A percentile compares a stretch with the other conserved stretches of the same genome.
phyloP scores from a whole-genome alignment of 2,113 vertebrate species.

The Oryzias woworae region DNA sequence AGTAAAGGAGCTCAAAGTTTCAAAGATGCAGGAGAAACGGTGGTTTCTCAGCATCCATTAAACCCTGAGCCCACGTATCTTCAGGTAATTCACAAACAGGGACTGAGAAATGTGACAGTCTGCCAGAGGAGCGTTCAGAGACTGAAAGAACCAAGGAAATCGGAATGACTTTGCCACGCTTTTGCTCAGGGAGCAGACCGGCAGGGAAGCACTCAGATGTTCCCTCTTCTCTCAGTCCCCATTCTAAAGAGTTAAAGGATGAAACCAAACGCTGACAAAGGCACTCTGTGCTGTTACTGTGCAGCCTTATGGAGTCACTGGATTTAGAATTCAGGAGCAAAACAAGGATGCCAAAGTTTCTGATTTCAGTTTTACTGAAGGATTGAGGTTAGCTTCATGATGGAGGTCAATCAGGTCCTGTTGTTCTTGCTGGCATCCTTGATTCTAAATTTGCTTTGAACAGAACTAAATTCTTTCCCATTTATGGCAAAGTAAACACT shows the following conservation, averaged over 20 bases:
- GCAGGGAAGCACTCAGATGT: constrained; percentile 90
- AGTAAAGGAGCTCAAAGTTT: constrained; percentile 92
- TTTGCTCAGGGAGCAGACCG: constrained; percentile 83
- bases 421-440: constrained; percentile 80
- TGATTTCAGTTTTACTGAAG: constrained; percentile 4
- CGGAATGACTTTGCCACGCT: constrained; percentile 86
- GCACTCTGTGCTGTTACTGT: constrained; percentile 94
- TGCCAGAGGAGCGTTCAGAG: constrained; percentile 86
- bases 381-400: constrained; percentile 31
- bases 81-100: constrained; percentile 76
- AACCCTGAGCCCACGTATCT: constrained; percentile 84
- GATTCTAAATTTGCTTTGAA: constrained; percentile 58
- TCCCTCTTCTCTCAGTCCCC: constrained; percentile 91
- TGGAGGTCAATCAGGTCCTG: constrained; percentile 62
- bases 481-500: no score
- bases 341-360: constrained; percentile 77
- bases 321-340: constrained; percentile 44
- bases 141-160: constrained; percentile 90
- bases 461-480: constrained; percentile 32
- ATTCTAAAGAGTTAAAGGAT: constrained; percentile 76
- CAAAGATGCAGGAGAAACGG: constrained; percentile 91
- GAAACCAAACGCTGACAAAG: constrained; percentile 85
- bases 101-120: constrained; percentile 70
- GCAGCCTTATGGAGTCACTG: constrained; percentile 99
- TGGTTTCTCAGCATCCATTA: constrained; percentile 87